phyloP scores from a whole-genome alignment of 2,888 invertebrate species.

The Prostheceraeus crozeri region DNA sequence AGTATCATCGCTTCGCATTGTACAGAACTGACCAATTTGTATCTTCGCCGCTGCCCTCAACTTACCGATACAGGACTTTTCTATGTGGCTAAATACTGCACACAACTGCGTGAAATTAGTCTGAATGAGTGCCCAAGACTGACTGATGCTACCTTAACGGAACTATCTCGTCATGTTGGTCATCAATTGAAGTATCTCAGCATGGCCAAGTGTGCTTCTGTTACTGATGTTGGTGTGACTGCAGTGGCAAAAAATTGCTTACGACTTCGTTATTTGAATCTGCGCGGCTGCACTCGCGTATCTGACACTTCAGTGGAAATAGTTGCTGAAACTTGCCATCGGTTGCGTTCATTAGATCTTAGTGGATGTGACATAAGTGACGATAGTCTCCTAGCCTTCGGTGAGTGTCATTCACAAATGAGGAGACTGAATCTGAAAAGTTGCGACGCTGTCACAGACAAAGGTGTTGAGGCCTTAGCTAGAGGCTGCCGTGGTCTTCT shows the following conservation, averaged over 20 bases:
- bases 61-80: conserved; percentile 85
- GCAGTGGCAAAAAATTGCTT: conserved; percentile 78
- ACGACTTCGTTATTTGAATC: conserved; percentile 75
- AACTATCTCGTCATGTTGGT: conserved; percentile 71
- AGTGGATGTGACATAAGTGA: conserved; percentile 89
- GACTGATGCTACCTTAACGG: conserved; percentile 78
- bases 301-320: conserved; percentile 84
- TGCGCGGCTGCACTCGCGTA: conserved; percentile 81
- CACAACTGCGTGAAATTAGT: conserved; percentile 69
- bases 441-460: conserved; percentile 81
- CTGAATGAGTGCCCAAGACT: conserved; percentile 81
- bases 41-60: conserved; percentile 75
- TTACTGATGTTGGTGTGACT: conserved; percentile 75
- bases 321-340: conserved; percentile 73
- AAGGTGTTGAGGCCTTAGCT: conserved; percentile 76
- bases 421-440: conserved; percentile 80
- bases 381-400: conserved; percentile 73
- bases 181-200: conserved; percentile 81
- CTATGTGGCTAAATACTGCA: conserved; percentile 79
- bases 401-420: conserved; percentile 69
- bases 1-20: conserved; percentile 76
- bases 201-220: conserved; percentile 81
- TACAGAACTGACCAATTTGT: conserved; percentile 75
- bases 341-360: conserved; percentile 76
- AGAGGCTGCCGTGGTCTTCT: conserved; percentile 80